Base-by-base conservation (phyloP, 2,888 invertebrate species). In the Apamea crenata region DNA sequence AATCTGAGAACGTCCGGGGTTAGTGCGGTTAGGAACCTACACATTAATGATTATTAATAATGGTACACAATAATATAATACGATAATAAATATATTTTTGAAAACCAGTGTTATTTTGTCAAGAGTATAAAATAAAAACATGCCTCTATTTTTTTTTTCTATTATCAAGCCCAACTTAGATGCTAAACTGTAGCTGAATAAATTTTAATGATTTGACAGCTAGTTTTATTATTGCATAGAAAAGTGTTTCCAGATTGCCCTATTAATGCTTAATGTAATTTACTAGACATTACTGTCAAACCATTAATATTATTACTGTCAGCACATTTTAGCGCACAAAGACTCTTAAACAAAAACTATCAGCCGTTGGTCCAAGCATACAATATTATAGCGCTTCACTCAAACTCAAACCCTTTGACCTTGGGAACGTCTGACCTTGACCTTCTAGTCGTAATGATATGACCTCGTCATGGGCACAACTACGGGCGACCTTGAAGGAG, bases 21-120 rank as follows among this genome's bases (percentile, higher is more conserved):
- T 95, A 97, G 94, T 93, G 97, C 97, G 91, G 97, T 96, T 95
- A 97, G 96, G 95, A 97, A 97, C 97, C 97, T 97, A 97, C 91
- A 93, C 95, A 95, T 89, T 82, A 86, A 89, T 86, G 59, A 74
- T 90, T 69, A 80, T 89, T 89, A 89, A 84, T 89, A 92, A 91
- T 83, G 91, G 85, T 92, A 90, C 89, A 89, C 83, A 84, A 88
- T 85, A 86, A 61, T 83, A 74, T 50, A 53, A 44, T 63, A 84
- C 74, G 78, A 75, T 81, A 90, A 86, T 89, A 89, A 87, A 86
- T 83, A 88, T 88, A 89, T 83, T 88, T 78, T 82, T 76, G 78
- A 80, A 84, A 88, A 86, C 65, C 73, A 82, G 90, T 88, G 87
- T 90, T 90, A 89, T 78, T 88, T 90, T 93, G 93, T 93, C 86